Evolutionary conservation across 64 coral and sea anemone genomes (phyloP), one percentile per base, ranked within the genome.

Genomic region (Pachyseris speciosa): DNA sequence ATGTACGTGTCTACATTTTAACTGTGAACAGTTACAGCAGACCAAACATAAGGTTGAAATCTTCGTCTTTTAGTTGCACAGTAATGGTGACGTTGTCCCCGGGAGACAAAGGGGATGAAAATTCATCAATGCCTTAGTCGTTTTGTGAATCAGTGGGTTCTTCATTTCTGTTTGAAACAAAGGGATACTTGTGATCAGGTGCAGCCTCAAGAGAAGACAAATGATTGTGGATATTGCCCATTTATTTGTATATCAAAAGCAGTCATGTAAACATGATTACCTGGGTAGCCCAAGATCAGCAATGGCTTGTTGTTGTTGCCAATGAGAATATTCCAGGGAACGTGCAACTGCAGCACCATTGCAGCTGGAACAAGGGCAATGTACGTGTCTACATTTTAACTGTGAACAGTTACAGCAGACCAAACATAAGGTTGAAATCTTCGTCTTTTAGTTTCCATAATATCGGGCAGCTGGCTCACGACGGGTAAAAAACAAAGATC

Each of bases 291-390:
- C 27, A 30, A 64, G 61, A 3, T 64, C 61, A 64, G 1, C 61
- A 64, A 64, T 64, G 1, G 1, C 61, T 64, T 64, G 61, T 64
- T 64, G 61, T 64, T 64, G 8, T 64, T 26, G 61, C 61, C 61
- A 64, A 64, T 64, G 61, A 64, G 10, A 30, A 26, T 64, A 64
- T 26, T 64, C 61, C 22, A 64, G 2, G 22, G 61, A 64, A 26
- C 61, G 27, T 64, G 78, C 43, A 51, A 83, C 78, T 12, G 78
- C n/a, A 37, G 31, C 51, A 52, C 78, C 78, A 55, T 58, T 83
- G 20, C 78, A 83, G 19, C 16, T 36, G 51, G 45, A 30, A 59
- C 78, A 83, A 26, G 78, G 78, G 51, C 52, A 83, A 83, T 78
- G 74, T 11, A 78, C 74, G 27, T 78, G 74, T 40, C 26, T 83